Evolutionary conservation across 2,113 vertebrate genomes (phyloP).

Genomic region (Hippocampus comes): DNA sequence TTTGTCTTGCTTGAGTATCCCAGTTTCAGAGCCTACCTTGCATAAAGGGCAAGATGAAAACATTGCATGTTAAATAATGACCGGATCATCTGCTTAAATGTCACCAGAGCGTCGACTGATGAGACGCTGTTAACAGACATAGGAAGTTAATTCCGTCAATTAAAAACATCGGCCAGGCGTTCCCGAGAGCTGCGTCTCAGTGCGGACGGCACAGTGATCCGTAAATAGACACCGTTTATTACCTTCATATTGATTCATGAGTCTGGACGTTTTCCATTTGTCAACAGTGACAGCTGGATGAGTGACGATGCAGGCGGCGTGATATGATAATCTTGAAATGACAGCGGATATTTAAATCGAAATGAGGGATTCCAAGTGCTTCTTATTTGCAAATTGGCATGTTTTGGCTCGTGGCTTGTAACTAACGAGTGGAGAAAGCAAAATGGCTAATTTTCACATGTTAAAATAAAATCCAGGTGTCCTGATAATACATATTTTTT

Average conservation of each 20-base stretch:
- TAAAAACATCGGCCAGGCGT: background rate
- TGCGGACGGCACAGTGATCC: background rate
- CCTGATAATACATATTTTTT: background rate
- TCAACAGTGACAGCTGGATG: background rate
- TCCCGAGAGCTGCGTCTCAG: conserved; percentile 1
- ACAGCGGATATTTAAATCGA: background rate
- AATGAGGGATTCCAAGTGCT: background rate
- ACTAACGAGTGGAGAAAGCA: no score
- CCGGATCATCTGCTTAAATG: background rate
- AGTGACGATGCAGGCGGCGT: background rate
- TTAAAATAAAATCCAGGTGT: background rate
- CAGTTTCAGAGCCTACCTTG: background rate
- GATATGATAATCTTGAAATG: background rate
- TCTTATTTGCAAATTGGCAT: background rate
- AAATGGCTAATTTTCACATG: background rate
- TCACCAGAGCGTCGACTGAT: background rate
- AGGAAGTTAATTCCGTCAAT: background rate
- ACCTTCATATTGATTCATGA: conserved; percentile 1
- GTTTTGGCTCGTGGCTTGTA: background rate
- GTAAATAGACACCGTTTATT: background rate
- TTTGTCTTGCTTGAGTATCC: background rate
- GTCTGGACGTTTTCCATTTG: background rate
- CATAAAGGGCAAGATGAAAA: background rate
- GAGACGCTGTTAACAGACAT: background rate
- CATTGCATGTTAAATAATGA: background rate